Conservation (phyloP, 2,888 invertebrate genomes). For the Syrphus vitripennis region DNA sequence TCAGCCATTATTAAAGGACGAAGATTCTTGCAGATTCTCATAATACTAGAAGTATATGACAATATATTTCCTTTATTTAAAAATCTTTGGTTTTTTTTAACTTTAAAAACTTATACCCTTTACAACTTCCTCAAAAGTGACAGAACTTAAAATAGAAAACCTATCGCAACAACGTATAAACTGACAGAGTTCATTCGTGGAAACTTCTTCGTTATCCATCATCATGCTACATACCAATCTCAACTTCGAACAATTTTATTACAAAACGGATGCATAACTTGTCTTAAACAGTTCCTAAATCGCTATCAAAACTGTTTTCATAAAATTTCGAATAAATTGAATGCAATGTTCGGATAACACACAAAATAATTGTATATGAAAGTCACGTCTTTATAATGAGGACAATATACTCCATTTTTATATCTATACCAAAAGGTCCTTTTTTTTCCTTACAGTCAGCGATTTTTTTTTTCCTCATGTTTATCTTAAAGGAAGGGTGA, state of each 20-base stretch:
- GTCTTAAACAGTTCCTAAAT: not conserved
- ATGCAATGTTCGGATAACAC: not conserved
- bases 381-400: constrained; percentile 15
- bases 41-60: too few species aligned
- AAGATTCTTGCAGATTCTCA: too few species aligned
- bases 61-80: too few species aligned
- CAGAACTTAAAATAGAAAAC: too few species aligned
- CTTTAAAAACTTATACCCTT: too few species aligned
- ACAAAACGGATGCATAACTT: not conserved
- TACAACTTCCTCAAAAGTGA: too few species aligned
- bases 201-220: too few species aligned
- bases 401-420: not conserved
- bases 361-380: constrained; percentile 7
- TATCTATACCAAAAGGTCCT: not conserved
- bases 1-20: too few species aligned
- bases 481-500: not conserved
- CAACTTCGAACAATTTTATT: not conserved
- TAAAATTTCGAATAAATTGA: constrained; percentile 2
- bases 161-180: too few species aligned
- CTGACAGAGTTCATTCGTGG: too few species aligned
- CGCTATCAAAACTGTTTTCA: not conserved
- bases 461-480: not conserved
- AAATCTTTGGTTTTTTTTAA: too few species aligned
- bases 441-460: not conserved
- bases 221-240: not conserved